Conservation (phyloP, 2,888 invertebrate species). For the Ochropleura plecta region DNA sequence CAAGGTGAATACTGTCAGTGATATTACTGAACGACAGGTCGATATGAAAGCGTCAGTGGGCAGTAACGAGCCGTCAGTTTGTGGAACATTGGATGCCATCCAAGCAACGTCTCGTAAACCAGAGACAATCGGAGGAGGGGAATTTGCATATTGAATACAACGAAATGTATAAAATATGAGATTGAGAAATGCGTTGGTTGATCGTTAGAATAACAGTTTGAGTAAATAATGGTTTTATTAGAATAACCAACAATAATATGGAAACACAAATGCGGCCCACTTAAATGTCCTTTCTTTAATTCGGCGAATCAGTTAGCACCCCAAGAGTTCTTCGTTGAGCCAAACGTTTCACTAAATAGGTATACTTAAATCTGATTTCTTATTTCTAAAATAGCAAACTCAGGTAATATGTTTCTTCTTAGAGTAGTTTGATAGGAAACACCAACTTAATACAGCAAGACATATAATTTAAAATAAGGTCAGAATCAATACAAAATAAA, state of each 20-base stretch:
- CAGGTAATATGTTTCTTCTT: neutral
- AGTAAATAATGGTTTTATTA: neutral
- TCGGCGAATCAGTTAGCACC: neutral
- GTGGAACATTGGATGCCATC: constrained; percentile 58
- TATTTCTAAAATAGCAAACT: neutral
- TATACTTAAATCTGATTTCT: neutral
- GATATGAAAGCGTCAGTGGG: constrained; percentile 49
- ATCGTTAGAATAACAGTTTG: neutral
- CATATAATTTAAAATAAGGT: neutral
- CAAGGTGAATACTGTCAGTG: constrained; percentile 40
- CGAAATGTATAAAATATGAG: constrained; percentile 26
- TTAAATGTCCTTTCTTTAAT: neutral
- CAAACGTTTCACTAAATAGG: neutral
- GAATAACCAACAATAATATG: neutral
- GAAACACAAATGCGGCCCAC: neutral
- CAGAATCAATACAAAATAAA: neutral
- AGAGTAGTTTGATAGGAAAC: neutral
- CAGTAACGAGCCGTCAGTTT: constrained; percentile 50
- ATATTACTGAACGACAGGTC: constrained; percentile 54
- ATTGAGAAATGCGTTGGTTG: constrained; percentile 1
- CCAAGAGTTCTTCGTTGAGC: neutral
- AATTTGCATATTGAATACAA: constrained; percentile 48
- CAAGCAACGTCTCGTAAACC: constrained; percentile 56
- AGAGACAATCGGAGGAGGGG: constrained; percentile 32
- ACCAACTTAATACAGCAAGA: neutral